Evolutionary conservation across 2,113 vertebrate genomes (phyloP).

Genomic region (Tragelaphus scriptus): DNA sequence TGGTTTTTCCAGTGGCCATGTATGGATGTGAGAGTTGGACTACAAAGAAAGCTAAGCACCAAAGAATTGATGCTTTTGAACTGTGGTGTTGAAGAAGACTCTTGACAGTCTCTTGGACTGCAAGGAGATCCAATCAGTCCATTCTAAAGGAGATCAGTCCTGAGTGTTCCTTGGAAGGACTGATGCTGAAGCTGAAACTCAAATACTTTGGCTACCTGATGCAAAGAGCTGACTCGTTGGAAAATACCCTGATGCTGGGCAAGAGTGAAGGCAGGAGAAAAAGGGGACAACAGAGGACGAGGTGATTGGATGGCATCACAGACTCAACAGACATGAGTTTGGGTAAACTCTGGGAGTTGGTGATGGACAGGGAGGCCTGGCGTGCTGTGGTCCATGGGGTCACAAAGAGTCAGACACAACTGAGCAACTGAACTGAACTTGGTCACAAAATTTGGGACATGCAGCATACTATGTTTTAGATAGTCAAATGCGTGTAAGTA

Average conservation of each 20-base stretch:
- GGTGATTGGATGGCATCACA: neutral
- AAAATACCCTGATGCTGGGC: neutral
- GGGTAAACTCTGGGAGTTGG: neutral
- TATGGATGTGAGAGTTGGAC: neutral
- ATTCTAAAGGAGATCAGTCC: neutral
- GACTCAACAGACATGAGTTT: neutral
- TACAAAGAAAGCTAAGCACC: neutral
- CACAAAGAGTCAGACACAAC: neutral
- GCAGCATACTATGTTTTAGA: neutral
- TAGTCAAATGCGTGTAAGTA: neutral
- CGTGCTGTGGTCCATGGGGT: neutral
- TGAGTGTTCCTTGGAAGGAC: neutral
- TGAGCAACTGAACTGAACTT: neutral
- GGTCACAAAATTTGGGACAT: neutral
- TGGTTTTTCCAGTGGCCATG: neutral
- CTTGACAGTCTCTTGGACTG: neutral
- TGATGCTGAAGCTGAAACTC: neutral
- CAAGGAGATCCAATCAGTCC: neutral
- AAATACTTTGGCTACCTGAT: neutral
- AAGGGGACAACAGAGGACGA: neutral
- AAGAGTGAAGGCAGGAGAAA: neutral
- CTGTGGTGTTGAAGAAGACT: neutral
- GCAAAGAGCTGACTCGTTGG: neutral
- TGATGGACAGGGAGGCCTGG: neutral
- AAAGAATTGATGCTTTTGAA: neutral